A percentile compares a stretch with the other conserved stretches of the same genome.
These are phyloP conservation scores for Enteromius unitaeniatus DNA, from an alignment of 2,797 vertebrate species.

Conservation along the genomic window DNA sequence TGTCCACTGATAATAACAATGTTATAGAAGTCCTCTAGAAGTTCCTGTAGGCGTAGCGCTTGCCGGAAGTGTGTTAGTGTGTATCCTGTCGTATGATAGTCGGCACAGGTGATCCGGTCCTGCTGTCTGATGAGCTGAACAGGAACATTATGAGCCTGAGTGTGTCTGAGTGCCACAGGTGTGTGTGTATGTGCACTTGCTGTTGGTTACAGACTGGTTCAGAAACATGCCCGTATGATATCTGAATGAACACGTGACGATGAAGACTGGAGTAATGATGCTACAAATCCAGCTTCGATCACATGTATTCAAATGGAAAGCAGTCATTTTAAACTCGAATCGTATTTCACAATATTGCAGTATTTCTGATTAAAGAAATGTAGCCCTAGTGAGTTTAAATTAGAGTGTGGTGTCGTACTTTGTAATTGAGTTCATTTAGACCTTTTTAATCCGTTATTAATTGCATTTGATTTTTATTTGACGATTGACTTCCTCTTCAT, in stretches of 20 bases:
- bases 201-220: conserved; percentile 56
- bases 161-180: conserved; percentile 50
- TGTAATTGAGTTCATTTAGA: no score
- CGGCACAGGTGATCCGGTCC: conserved; percentile 66
- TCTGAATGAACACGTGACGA: not conserved
- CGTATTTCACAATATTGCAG: not conserved
- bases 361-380: not conserved
- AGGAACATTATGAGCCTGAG: conserved; percentile 65
- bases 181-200: conserved; percentile 30
- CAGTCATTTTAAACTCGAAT: not conserved
- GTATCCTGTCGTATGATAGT: conserved; percentile 70
- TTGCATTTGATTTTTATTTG: not conserved
- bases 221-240: conserved; percentile 59
- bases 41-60: no score
- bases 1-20: not conserved
- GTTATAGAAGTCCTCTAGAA: no score
- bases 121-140: conserved; percentile 76
- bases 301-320: not conserved
- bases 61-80: not conserved
- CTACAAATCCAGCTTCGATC: not conserved
- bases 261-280: not conserved
- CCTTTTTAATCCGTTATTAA: no score
- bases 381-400: not conserved
- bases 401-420: no score
- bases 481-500: no score